Percentiles rank a stretch among this genome's conserved stretches.
phyloP scores from a whole-genome alignment of 2,113 vertebrate genomes.

The Plotosus lineatus region DNA sequence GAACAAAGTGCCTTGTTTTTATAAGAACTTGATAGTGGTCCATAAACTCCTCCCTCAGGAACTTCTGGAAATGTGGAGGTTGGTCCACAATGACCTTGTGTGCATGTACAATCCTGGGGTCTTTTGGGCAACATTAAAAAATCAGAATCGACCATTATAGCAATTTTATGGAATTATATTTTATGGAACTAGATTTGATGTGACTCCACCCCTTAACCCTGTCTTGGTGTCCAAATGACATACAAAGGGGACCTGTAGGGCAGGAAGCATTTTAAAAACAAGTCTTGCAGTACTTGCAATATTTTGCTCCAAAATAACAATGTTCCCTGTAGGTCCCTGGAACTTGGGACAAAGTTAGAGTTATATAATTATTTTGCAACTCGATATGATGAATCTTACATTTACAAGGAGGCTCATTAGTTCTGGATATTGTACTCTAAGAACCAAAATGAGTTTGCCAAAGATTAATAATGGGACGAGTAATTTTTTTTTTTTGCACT shows the following conservation, averaged over 20 bases:
- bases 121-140: neutral
- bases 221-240: neutral
- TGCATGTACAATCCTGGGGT: neutral
- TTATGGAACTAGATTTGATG: neutral
- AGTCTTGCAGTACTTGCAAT: neutral
- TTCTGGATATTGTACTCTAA: neutral
- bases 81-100: slow-evolving; percentile 81
- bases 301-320: neutral
- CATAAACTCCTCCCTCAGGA: slow-evolving; percentile 92
- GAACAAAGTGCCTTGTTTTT: slow-evolving; percentile 95
- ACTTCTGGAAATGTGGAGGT: slow-evolving; percentile 87
- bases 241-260: neutral
- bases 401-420: neutral
- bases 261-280: neutral
- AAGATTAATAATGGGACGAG: neutral
- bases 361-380: neutral
- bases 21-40: slow-evolving; percentile 89
- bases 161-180: too few relatives aligned
- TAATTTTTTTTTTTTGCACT: neutral
- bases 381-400: neutral
- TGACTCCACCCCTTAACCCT: neutral
- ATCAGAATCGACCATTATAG: neutral
- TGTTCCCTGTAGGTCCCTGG: neutral
- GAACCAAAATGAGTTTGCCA: neutral
- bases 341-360: neutral